These are phyloP conservation scores for Neolamprologus fasciatus DNA, from an alignment of 2,113 vertebrate genomes.

Conservation along the genomic window DNA sequence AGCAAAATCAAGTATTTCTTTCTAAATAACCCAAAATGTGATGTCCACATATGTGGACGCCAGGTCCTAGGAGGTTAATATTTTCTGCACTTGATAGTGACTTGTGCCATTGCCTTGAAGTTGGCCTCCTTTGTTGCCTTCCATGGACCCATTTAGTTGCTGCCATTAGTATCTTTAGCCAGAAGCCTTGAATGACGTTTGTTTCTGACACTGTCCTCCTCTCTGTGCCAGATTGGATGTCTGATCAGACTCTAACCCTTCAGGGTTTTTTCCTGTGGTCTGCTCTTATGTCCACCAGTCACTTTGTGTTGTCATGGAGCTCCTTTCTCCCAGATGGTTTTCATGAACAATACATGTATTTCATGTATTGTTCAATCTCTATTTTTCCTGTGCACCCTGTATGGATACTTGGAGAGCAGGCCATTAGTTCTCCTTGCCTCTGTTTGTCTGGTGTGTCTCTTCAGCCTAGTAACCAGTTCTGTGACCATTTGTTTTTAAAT, in stretches of 20 bases:
- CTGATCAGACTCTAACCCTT: neutral
- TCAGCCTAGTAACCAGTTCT: neutral
- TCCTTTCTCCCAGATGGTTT: neutral
- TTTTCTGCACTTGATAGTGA: neutral
- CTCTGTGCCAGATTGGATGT: neutral
- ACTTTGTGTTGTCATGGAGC: neutral
- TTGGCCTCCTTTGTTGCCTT: neutral
- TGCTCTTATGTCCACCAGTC: neutral
- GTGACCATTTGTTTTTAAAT: neutral
- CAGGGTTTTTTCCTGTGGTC: neutral
- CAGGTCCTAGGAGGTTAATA: neutral
- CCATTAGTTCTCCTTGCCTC: neutral
- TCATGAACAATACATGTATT: neutral
- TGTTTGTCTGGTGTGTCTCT: neutral
- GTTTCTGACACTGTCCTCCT: neutral
- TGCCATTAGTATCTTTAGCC: neutral
- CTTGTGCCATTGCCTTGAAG: neutral
- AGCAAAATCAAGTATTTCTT: neutral
- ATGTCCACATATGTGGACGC: fast-evolving
- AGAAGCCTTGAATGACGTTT: neutral
- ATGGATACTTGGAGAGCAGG: neutral
- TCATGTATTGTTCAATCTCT: neutral
- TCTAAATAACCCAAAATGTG: neutral
- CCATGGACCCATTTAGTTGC: neutral
- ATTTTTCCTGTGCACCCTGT: neutral